Evolutionary conservation across 2,888 invertebrate genomes (phyloP).

Genomic region (Troides oblongomaculatus): DNA sequence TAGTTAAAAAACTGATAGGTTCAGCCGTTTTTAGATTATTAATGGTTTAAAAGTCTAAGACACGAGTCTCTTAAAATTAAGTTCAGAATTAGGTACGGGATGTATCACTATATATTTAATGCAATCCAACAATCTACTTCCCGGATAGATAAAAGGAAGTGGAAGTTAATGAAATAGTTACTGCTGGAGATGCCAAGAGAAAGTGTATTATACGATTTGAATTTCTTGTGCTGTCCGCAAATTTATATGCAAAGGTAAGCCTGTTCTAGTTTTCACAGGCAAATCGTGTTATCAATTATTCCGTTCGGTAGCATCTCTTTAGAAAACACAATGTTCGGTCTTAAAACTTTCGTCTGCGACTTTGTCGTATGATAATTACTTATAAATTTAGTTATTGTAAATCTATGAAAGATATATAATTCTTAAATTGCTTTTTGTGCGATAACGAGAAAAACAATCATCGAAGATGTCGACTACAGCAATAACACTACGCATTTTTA

Average conservation of each 20-base stretch:
- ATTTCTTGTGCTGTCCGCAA: neutral
- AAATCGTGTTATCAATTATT: neutral
- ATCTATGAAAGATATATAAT: neutral
- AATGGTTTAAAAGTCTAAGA: too few species aligned
- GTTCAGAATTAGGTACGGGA: neutral
- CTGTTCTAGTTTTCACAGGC: neutral
- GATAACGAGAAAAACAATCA: neutral
- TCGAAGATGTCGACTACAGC: too few species aligned
- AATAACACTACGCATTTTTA: too few species aligned
- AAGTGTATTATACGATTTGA: neutral
- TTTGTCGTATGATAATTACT: neutral
- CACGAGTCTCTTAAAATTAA: neutral
- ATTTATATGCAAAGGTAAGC: neutral
- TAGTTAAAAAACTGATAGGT: too few species aligned
- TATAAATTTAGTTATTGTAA: neutral
- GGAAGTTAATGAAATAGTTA: neutral
- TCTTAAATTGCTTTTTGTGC: neutral
- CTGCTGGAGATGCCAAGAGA: neutral
- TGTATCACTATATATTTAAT: too few species aligned
- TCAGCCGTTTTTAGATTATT: too few species aligned
- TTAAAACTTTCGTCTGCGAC: neutral
- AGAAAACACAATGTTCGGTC: constrained; percentile 1
- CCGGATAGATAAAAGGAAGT: neutral
- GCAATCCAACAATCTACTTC: neutral
- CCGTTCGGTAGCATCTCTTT: neutral